Evolutionary conservation across 2,888 invertebrate species (phyloP).

Genomic region (Drosophila longiperda): DNA sequence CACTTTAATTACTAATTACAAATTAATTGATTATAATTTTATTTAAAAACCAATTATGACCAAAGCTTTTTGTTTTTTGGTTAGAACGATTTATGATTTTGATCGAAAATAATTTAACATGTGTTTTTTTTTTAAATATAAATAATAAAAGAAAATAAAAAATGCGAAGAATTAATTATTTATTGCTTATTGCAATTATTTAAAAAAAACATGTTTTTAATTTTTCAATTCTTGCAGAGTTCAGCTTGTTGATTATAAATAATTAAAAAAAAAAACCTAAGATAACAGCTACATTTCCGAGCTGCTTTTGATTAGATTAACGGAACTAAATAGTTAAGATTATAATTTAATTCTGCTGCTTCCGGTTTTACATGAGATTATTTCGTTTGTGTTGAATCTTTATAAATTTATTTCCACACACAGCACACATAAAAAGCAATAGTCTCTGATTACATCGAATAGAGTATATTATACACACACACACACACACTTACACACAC

Average conservation of each 20-base stretch:
- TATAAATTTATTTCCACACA: background rate
- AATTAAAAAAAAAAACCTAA: too few relatives aligned
- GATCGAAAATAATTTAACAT: too few relatives aligned
- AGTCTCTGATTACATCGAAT: background rate
- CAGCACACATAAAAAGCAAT: background rate
- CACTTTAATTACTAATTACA: background rate
- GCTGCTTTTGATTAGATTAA: background rate
- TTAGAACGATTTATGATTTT: background rate
- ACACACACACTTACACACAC: conserved; percentile 5
- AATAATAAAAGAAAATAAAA: too few relatives aligned
- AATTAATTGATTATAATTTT: background rate
- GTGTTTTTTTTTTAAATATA: too few relatives aligned
- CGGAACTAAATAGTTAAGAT: background rate
- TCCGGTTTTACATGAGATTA: background rate
- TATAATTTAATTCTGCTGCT: background rate
- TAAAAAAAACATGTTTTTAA: background rate
- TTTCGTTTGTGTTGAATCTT: background rate
- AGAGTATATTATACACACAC: conserved; percentile 18
- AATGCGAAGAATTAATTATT: background rate
- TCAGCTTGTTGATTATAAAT: background rate
- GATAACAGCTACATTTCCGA: background rate
- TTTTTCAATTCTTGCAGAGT: background rate
- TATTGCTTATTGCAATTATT: background rate
- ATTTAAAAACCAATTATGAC: background rate
- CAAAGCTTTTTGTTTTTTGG: background rate